phyloP scores from a whole-genome alignment of 2,113 vertebrate genomes.

The Urocitellus parryii region DNA sequence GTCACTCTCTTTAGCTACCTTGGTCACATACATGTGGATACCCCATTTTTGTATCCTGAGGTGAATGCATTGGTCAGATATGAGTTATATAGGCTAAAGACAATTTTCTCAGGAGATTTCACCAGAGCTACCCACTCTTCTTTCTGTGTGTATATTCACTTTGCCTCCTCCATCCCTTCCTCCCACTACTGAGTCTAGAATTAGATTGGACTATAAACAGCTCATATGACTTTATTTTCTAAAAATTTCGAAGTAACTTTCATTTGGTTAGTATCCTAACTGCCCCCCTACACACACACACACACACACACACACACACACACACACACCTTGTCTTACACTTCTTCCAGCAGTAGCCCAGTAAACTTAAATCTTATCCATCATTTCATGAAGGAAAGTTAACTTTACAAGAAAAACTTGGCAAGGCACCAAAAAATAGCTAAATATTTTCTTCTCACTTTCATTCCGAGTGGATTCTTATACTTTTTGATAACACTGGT shows the following conservation, averaged over 20 bases:
- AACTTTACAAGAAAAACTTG: constrained; percentile 57
- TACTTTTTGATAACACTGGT: constrained; percentile 15
- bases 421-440: constrained; percentile 47
- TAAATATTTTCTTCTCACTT: constrained; percentile 65
- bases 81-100: neutral
- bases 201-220: constrained; percentile 83
- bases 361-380: constrained; percentile 11
- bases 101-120: constrained; percentile 61
- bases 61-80: neutral
- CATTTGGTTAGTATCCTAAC: constrained; percentile 51
- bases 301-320: neutral
- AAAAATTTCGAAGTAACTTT: constrained; percentile 76
- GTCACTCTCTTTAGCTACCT: constrained; percentile 57
- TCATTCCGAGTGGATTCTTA: constrained; percentile 18
- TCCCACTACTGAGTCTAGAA: constrained; percentile 79
- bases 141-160: constrained; percentile 67
- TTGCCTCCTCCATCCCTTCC: constrained; percentile 75
- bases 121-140: constrained; percentile 61
- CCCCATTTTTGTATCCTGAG: neutral
- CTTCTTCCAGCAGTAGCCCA: neutral
- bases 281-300: neutral
- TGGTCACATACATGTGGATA: constrained; percentile 10
- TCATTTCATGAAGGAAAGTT: constrained; percentile 45
- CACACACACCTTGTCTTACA: neutral
- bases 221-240: constrained; percentile 81